Conservation (phyloP, 2,113 vertebrate genomes). For the Etia nguti region DNA sequence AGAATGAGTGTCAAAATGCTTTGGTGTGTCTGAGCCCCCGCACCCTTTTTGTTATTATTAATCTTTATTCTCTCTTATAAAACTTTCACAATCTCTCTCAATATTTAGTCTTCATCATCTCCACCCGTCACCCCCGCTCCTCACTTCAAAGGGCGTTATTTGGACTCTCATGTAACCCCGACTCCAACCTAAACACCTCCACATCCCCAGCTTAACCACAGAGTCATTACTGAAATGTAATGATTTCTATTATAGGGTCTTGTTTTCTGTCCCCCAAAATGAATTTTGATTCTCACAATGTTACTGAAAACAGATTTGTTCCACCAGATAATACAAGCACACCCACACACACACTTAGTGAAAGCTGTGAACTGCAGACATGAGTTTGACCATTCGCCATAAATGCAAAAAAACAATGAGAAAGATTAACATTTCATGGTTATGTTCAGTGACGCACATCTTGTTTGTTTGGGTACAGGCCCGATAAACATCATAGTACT, state of each 20-base stretch:
- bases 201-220: background rate
- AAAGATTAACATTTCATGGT: slow-evolving; percentile 24
- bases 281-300: background rate
- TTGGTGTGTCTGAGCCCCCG: background rate
- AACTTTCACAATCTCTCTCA: background rate
- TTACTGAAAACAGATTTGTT: background rate
- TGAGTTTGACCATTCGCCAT: background rate
- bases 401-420: slow-evolving; percentile 1
- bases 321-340: background rate
- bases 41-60: background rate
- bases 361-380: background rate
- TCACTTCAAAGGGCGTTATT: background rate
- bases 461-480: slow-evolving; percentile 58
- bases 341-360: background rate
- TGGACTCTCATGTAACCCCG: background rate
- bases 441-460: slow-evolving; percentile 47
- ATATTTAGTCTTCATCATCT: background rate
- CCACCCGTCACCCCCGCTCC: background rate
- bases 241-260: background rate
- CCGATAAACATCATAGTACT: slow-evolving; percentile 51
- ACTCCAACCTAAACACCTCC: background rate
- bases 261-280: background rate
- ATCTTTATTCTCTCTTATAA: background rate
- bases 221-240: background rate
- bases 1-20: background rate